Evolutionary conservation across 2,797 vertebrate species (phyloP).

Genomic region (Chloroceryle amazona): DNA sequence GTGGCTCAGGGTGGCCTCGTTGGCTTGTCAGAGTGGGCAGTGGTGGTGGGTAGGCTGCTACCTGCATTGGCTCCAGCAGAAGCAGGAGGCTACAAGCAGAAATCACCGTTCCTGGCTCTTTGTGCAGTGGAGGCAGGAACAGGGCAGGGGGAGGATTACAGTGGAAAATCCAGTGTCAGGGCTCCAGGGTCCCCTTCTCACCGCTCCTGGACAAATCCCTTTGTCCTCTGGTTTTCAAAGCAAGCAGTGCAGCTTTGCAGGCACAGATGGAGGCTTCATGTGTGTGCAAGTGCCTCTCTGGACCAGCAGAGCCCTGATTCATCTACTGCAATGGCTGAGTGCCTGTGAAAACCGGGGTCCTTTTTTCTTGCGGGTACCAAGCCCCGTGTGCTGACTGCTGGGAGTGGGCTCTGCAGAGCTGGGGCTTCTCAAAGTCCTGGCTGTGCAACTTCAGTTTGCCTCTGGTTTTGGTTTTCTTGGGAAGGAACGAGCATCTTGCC

Average conservation of each 20-base stretch:
- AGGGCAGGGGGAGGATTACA: background rate
- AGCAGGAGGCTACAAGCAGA: background rate
- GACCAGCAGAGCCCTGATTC: background rate
- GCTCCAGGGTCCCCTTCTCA: background rate
- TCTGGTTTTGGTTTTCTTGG: background rate
- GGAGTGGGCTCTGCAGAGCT: background rate
- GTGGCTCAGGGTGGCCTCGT: background rate
- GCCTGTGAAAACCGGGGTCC: background rate
- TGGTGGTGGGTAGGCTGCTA: background rate
- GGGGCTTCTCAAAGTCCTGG: background rate
- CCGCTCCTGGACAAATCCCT: accelerated
- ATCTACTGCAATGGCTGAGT: background rate
- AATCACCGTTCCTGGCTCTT: background rate
- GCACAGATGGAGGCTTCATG: accelerated
- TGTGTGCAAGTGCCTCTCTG: background rate
- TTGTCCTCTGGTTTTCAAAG: background rate
- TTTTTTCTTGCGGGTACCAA: background rate
- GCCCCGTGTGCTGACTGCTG: background rate
- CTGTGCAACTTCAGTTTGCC: background rate
- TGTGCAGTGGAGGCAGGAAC: background rate
- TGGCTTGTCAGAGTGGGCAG: background rate
- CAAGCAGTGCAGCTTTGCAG: background rate
- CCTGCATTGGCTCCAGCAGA: background rate
- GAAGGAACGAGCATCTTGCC: accelerated
- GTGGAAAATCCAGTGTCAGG: background rate